A percentile compares a stretch with the other conserved stretches of the same genome.
Evolutionary conservation across 2,797 vertebrate genomes (phyloP).

Genomic region (Anolis apletophallus): DNA sequence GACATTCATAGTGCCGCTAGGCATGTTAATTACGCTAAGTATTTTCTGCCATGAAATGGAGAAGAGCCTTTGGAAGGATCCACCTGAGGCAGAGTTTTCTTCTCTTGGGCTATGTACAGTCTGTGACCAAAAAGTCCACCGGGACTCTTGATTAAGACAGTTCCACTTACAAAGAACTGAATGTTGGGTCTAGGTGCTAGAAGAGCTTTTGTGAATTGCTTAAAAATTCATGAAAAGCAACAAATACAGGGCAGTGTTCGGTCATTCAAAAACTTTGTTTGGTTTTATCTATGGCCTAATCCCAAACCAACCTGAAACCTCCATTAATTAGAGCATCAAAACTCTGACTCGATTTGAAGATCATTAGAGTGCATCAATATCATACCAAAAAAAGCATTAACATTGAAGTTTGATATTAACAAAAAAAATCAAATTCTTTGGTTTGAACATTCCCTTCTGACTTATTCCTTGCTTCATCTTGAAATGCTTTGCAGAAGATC

Average conservation of each 20-base stretch:
- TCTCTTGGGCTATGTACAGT: background rate
- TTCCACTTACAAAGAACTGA: conserved; percentile 15
- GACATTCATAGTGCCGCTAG: conserved; percentile 54
- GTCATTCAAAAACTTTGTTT: conserved; percentile 24
- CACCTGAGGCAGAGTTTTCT: background rate
- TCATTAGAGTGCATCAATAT: background rate
- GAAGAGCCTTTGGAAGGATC: background rate
- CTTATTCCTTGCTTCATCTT: conserved; percentile 46
- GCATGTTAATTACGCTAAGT: conserved; percentile 13
- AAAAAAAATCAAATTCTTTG: conserved; percentile 25
- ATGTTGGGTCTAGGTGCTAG: conserved; percentile 34
- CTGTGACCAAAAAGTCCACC: background rate
- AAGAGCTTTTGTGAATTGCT: conserved; percentile 19
- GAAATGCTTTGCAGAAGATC: conserved; percentile 32
- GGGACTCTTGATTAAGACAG: conserved; percentile 1
- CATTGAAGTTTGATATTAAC: background rate
- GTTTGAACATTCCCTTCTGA: conserved; percentile 53
- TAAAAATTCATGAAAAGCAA: conserved; percentile 25
- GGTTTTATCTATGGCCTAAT: conserved; percentile 3
- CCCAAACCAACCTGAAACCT: conserved; percentile 26
- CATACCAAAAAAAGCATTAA: background rate
- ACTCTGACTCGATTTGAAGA: background rate
- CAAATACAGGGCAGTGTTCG: conserved; percentile 37
- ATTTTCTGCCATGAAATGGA: conserved; percentile 13
- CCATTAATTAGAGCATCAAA: conserved; percentile 6